phyloP scores from a whole-genome alignment of 2,797 vertebrate genomes.

The Peromyscus nudipes region DNA sequence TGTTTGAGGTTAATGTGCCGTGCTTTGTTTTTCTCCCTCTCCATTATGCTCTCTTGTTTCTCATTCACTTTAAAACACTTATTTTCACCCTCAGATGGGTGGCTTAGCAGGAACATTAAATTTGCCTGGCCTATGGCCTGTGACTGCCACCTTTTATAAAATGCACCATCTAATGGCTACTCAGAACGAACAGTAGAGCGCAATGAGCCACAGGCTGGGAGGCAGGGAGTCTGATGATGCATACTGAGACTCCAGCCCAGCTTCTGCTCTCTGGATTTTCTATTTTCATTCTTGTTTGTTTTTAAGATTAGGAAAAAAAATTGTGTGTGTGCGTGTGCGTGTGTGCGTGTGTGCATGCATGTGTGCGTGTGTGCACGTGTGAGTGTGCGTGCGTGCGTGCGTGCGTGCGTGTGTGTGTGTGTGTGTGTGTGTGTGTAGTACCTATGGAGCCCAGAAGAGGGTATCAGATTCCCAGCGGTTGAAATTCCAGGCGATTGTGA shows the following conservation, averaged over 20 bases:
- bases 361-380: too few species aligned
- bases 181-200: background rate
- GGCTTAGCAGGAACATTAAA: background rate
- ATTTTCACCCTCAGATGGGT: background rate
- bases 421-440: background rate
- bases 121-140: background rate
- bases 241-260: background rate
- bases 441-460: background rate
- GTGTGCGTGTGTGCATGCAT: background rate
- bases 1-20: background rate
- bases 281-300: background rate
- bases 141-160: constrained; percentile 15
- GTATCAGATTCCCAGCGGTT: background rate
- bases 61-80: constrained; percentile 24
- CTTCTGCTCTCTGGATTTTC: background rate
- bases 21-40: background rate
- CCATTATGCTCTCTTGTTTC: constrained; percentile 1
- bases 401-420: background rate
- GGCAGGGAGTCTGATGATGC: background rate
- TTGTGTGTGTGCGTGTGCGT: background rate
- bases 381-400: background rate
- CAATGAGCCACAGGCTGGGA: background rate
- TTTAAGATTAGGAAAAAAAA: background rate
- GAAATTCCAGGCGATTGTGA: background rate
- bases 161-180: background rate